Evolutionary conservation across 2,888 invertebrate species (phyloP).

Genomic region (Bibio marci): DNA sequence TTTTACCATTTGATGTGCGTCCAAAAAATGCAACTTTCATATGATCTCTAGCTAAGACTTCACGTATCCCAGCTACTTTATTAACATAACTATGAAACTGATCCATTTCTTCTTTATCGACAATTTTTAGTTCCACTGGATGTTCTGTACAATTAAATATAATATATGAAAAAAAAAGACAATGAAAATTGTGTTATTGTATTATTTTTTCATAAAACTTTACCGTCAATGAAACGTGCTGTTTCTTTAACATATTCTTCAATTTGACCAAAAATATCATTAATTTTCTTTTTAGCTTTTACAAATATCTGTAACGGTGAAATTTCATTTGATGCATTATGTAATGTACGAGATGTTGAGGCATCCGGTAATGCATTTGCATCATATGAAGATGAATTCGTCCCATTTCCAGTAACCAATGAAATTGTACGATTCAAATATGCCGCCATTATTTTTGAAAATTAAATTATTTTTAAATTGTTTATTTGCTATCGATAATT

Average conservation of each 20-base stretch:
- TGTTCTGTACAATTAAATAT: constrained; percentile 33
- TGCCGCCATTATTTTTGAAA: constrained; percentile 60
- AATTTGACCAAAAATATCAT: constrained; percentile 91
- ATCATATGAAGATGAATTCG: constrained; percentile 23
- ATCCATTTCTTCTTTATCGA: constrained; percentile 48
- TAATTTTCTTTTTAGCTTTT: constrained; percentile 95
- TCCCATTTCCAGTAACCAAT: constrained; percentile 65
- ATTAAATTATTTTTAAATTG: too few species aligned
- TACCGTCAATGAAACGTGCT: constrained; percentile 69
- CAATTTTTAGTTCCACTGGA: constrained; percentile 53
- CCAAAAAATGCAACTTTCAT: constrained; percentile 71
- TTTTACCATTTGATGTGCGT: constrained; percentile 96
- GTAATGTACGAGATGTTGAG: constrained; percentile 28
- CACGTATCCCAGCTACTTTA: constrained; percentile 83
- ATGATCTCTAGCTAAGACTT: constrained; percentile 90
- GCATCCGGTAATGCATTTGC: constrained; percentile 32
- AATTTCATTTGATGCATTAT: constrained; percentile 45
- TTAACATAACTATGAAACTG: constrained; percentile 63
- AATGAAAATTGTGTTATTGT: neutral
- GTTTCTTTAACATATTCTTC: constrained; percentile 86
- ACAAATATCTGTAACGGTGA: constrained; percentile 97
- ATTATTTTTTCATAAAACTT: too few species aligned
- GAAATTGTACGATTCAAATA: constrained; percentile 81
- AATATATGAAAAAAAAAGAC: neutral
- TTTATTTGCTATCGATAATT: too few species aligned